Evolutionary conservation across 2,888 invertebrate species (phyloP), one percentile per base, ranked within the genome.

Genomic region (Orthosia cruda): DNA sequence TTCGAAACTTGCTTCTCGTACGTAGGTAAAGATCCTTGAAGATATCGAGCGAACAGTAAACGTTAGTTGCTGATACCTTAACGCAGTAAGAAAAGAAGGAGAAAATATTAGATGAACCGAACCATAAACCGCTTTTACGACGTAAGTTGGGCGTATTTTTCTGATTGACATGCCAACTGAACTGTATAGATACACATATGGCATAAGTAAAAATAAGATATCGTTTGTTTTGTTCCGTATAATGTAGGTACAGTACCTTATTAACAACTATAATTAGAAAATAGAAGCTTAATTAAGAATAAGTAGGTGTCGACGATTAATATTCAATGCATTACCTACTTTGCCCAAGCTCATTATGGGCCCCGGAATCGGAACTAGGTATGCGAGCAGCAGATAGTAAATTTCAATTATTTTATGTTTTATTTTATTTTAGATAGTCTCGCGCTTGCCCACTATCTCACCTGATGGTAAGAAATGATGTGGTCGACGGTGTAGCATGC

Each of bases 41-140:
- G 79, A 87, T 90, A 91, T 92, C 84, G 91, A 92, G 87, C 87
- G 81, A 69, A 52, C 85, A 75, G 70, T 87, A 84, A 86, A 87
- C 80, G 74, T 83, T 74, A 68, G 82, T 79, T 72, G 85, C 76
- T 69, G 74, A 74, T 80, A 79, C 80, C 68, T 71, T 76, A 79
- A 87, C 63, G 63, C n/a, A 77, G 74, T 70, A 71, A 61, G 79
- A 77, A 78, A 75, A 68, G 70, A 84, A 67, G 74, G 66, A 70
- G 71, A 74, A 74, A 77, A 83, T 75, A 83, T 84, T 76, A 81
- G 75, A 81, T 76, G 69, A 76, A 80, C 72, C 59, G 62, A 74
- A 71, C 62, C 71, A 81, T 85, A 80, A 88, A 79, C 68, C 69
- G 76, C 62, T 79, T 87, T 85, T 80, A 87, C 77, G 79, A 79